Conservation (phyloP, 2,113 vertebrate genomes). For the Cyanoramphus novaezelandiae region DNA sequence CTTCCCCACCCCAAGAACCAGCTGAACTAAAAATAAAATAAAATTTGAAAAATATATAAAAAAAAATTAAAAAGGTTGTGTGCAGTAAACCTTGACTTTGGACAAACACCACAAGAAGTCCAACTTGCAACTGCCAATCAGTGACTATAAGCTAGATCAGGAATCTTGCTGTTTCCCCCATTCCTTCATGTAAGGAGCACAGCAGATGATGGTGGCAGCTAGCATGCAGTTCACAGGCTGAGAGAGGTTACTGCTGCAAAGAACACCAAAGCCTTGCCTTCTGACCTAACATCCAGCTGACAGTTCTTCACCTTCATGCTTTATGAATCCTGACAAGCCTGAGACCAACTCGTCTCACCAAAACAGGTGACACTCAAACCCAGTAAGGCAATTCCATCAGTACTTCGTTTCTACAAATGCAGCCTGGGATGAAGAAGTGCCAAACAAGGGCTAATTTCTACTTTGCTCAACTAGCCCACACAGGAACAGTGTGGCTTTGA, state of each 20-base stretch:
- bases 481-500: neutral
- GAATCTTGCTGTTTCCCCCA: neutral
- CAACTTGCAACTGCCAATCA: neutral
- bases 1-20: neutral
- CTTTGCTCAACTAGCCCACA: neutral
- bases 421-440: neutral
- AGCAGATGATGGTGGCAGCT: neutral
- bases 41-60: neutral
- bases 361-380: neutral
- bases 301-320: neutral
- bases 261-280: neutral
- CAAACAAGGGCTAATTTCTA: neutral
- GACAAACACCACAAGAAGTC: neutral
- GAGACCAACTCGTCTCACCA: neutral
- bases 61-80: neutral
- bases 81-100: neutral
- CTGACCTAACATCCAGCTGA: neutral
- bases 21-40: neutral
- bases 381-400: neutral
- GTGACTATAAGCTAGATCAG: neutral
- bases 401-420: neutral
- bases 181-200: neutral
- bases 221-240: neutral
- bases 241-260: neutral
- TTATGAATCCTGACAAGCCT: neutral